Evolutionary conservation across 2,888 invertebrate species (phyloP).

Genomic region (Troides aeacus): DNA sequence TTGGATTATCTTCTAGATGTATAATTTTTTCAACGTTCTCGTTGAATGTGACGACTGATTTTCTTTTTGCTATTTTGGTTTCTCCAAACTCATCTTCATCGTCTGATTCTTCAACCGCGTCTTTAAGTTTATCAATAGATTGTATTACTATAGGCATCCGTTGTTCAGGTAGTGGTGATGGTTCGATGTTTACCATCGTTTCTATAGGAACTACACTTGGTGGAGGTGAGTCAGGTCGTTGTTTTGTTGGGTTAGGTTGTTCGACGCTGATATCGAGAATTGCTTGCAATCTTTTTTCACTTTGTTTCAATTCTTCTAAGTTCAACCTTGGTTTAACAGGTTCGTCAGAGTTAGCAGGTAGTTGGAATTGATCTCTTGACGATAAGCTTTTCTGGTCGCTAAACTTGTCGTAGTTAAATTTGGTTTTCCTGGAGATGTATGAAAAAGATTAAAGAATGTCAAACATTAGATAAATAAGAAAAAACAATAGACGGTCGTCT

Average conservation of each 20-base stretch:
- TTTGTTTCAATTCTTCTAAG: constrained; percentile 63
- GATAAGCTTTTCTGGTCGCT: constrained; percentile 55
- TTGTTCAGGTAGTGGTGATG: constrained; percentile 41
- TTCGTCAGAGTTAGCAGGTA: constrained; percentile 44
- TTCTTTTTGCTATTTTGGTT: constrained; percentile 50
- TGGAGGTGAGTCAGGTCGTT: constrained; percentile 35
- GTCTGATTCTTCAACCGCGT: constrained; percentile 52
- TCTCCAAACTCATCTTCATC: constrained; percentile 73
- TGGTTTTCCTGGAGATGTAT: constrained; percentile 53
- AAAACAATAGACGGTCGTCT: constrained; percentile 43
- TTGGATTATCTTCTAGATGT: constrained; percentile 67
- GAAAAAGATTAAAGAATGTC: constrained; percentile 30
- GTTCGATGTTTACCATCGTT: constrained; percentile 47
- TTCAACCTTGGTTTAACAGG: constrained; percentile 54
- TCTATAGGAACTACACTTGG: constrained; percentile 41
- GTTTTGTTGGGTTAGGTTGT: constrained; percentile 33
- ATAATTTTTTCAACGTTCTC: constrained; percentile 77
- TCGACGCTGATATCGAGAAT: constrained; percentile 58
- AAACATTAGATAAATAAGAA: constrained; percentile 33
- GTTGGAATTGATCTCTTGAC: constrained; percentile 49
- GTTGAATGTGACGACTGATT: constrained; percentile 79
- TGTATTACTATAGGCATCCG: constrained; percentile 62
- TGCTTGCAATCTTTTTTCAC: constrained; percentile 64
- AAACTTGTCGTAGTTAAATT: constrained; percentile 54
- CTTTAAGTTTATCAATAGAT: constrained; percentile 69